Conservation (phyloP, 2,888 invertebrate species). For the Melangyna quadrimaculata region DNA sequence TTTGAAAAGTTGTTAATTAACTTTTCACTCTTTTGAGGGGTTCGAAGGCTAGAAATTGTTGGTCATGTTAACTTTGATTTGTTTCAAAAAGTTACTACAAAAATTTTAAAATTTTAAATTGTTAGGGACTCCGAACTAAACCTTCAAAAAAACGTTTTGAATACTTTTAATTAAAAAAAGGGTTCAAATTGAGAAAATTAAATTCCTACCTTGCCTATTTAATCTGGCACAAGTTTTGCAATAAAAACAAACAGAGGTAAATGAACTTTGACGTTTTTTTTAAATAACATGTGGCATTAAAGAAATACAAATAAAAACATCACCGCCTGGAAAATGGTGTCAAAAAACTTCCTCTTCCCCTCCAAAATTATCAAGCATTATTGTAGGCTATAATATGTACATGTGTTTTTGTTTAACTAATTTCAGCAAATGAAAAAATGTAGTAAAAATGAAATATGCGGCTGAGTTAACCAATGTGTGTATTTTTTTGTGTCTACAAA, state of each 20-base stretch:
- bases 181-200: background rate
- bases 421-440: constrained; percentile 3
- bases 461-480: background rate
- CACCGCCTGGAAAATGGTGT: constrained; percentile 10
- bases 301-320: background rate
- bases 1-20: constrained; percentile 4
- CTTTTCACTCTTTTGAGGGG: background rate
- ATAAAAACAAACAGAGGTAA: background rate
- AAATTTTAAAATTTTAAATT: background rate
- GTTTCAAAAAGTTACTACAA: background rate
- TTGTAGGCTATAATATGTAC: background rate
- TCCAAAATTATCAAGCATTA: background rate
- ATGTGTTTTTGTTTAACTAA: constrained; percentile 12
- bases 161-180: background rate
- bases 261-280: background rate
- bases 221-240: background rate
- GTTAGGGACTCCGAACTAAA: background rate
- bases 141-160: background rate
- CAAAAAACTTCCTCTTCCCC: constrained; percentile 29
- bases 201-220: background rate
- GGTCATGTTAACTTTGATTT: background rate
- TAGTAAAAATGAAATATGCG: background rate
- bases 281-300: background rate
- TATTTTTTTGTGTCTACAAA: background rate
- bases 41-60: too few relatives aligned